Evolutionary conservation across 2,797 vertebrate species (phyloP), one percentile per base, ranked within the genome.

Genomic region (Fistularia commersonii): DNA sequence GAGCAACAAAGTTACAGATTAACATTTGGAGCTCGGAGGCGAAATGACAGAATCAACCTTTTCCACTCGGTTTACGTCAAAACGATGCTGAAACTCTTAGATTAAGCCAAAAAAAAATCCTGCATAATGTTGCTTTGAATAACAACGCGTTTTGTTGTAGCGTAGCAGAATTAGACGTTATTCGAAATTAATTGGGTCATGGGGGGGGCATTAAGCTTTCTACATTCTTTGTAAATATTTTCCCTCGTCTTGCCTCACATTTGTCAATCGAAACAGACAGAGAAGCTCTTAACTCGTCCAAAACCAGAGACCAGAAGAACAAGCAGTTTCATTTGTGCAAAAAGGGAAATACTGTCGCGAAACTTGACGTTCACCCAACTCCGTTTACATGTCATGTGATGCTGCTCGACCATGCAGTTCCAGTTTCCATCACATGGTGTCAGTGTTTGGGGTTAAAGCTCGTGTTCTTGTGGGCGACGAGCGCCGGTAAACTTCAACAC

Each of bases 91-190:
- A 35, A 35, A n/a, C 34, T 35, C n/a, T n/a, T n/a, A n/a, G n/a
- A n/a, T n/a, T n/a, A n/a, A n/a, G n/a, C n/a, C n/a, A n/a, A n/a
- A n/a, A n/a, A n/a, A n/a, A n/a, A n/a, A n/a, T n/a, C n/a, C 34
- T 35, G 34, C 34, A 6, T 35, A 6, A 8, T 35, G 34, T 35
- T 35, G 34, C 34, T 35, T 35, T 35, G 34, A 35, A 66, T 52
- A 72, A 64, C 51, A 47, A 15, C 7, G 9, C 32, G 1, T 48
- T 56, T 61, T 77, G 76, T 31, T 1, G 60, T 77, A 80, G 60
- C 3, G 36, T 64, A 69, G 51, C 33, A n/a, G 15, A 57, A n/a
- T 14, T 48, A 51, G 13, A 0, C 9, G 65, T 59, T 23, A 3
- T 15, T 35, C 15, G 8, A n/a, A 41, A 32, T 23, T 8, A 12